phyloP scores from a whole-genome alignment of 2,797 vertebrate genomes.

The Bradypus variegatus region DNA sequence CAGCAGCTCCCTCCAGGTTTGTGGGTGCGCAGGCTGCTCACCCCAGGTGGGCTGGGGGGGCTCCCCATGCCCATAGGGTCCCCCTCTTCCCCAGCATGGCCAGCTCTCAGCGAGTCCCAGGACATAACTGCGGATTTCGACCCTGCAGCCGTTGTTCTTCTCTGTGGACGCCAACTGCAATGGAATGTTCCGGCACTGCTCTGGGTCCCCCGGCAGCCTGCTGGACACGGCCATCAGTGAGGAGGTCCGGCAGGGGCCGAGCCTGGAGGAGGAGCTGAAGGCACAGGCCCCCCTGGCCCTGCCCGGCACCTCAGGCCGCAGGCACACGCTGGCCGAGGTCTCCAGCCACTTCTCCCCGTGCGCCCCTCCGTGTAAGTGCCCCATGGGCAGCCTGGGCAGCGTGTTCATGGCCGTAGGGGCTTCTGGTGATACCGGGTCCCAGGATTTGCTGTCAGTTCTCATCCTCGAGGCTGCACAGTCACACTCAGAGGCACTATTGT shows the following conservation, averaged over 20 bases:
- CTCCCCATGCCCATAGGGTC: too few relatives aligned
- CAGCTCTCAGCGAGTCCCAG: neutral
- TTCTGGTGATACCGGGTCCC: too few relatives aligned
- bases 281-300: slow-evolving; percentile 68
- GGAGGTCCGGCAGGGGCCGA: slow-evolving; percentile 84
- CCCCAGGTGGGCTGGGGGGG: too few relatives aligned
- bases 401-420: too few relatives aligned
- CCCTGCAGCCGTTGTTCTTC: slow-evolving; percentile 76
- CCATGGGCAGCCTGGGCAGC: neutral
- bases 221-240: slow-evolving; percentile 91
- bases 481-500: too few relatives aligned
- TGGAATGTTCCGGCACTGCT: slow-evolving; percentile 84
- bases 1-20: slow-evolving; percentile 86
- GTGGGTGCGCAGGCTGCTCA: slow-evolving; percentile 47
- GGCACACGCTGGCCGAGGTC: slow-evolving; percentile 93
- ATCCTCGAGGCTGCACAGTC: too few relatives aligned
- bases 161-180: slow-evolving; percentile 84
- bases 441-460: too few relatives aligned
- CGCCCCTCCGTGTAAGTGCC: slow-evolving; percentile 84
- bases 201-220: slow-evolving; percentile 88
- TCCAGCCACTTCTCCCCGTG: slow-evolving; percentile 85
- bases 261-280: slow-evolving; percentile 82
- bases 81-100: neutral
- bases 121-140: neutral
- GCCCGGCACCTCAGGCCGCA: slow-evolving; percentile 82